Conservation (phyloP, 2,113 vertebrate species). For the Cyprinus carpio region DNA sequence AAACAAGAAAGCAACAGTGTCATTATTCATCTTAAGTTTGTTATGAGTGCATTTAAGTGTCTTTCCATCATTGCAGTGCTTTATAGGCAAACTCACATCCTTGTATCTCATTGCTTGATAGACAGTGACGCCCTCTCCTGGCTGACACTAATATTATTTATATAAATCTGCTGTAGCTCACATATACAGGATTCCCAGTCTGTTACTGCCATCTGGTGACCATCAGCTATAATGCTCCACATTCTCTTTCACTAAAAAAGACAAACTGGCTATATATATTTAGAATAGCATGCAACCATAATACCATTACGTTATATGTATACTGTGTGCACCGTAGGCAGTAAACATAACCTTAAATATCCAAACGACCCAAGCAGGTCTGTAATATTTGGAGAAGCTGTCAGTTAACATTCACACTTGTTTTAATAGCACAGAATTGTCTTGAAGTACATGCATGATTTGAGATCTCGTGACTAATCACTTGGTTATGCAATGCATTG, state of each 20-base stretch:
- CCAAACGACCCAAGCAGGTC: background rate
- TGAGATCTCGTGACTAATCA: background rate
- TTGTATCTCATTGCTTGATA: background rate
- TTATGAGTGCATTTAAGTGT: background rate
- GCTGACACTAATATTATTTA: background rate
- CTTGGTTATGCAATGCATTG: background rate
- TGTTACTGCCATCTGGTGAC: slow-evolving; percentile 8
- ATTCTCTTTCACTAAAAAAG: background rate
- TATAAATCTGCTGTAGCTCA: background rate
- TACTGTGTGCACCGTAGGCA: background rate
- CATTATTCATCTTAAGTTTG: too few relatives aligned
- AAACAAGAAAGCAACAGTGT: too few relatives aligned
- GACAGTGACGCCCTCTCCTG: slow-evolving; percentile 41
- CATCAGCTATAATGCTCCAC: background rate
- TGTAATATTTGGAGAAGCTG: background rate
- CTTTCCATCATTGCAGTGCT: background rate
- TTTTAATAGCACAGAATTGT: background rate
- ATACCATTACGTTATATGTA: background rate
- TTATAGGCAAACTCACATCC: background rate
- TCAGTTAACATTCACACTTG: background rate
- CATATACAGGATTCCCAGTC: background rate
- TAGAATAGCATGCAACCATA: background rate
- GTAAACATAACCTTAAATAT: background rate
- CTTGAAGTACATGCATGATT: background rate
- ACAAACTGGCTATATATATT: background rate